Conservation (phyloP, 2,113 vertebrate genomes). For the Nibea albiflora region DNA sequence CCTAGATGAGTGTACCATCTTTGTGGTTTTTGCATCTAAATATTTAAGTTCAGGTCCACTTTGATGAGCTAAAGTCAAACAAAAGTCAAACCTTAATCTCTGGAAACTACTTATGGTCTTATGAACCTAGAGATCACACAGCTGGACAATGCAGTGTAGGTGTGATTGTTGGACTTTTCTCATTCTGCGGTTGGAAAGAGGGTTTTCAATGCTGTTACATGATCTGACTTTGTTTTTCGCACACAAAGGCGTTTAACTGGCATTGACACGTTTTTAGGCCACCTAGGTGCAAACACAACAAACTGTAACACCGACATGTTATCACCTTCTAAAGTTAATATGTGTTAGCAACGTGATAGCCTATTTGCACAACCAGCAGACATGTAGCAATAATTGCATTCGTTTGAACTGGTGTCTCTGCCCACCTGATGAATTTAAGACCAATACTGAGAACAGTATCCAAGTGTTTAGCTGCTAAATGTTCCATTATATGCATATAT, state of each 20-base stretch:
- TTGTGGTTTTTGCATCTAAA: neutral
- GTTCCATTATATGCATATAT: neutral
- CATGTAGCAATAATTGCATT: neutral
- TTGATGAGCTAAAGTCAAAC: neutral
- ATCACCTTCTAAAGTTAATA: neutral
- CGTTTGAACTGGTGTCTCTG: neutral
- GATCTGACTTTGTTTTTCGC: neutral
- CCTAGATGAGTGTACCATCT: neutral
- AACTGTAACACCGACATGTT: neutral
- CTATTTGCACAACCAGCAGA: neutral
- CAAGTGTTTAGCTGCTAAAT: neutral
- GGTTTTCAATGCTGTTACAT: neutral
- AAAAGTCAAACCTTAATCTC: neutral
- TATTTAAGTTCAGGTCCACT: neutral
- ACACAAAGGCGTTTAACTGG: neutral
- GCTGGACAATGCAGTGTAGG: too few species aligned
- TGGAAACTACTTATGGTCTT: too few species aligned
- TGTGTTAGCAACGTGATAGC: neutral
- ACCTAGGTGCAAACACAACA: neutral
- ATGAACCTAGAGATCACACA: too few species aligned
- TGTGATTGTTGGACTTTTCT: too few species aligned
- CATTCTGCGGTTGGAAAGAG: neutral
- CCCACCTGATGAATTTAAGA: neutral
- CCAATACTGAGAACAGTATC: too few species aligned
- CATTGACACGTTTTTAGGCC: neutral